phyloP scores from a whole-genome alignment of 2,888 invertebrate genomes.

The Chymomyza fuscimana region DNA sequence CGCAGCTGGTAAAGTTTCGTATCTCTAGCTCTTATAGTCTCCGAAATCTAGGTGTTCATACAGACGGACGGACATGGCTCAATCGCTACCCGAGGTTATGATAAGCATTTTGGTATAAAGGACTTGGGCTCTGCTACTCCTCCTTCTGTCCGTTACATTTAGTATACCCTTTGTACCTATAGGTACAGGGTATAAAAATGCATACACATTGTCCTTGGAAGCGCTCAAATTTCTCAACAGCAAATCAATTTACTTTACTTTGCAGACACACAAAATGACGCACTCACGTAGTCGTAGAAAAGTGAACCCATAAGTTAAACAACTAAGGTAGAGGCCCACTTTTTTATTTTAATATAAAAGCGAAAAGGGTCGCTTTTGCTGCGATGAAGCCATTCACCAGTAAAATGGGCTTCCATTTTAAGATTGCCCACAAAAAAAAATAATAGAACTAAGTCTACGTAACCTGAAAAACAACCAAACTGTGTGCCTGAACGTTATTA shows the following conservation, averaged over 20 bases:
- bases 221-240: slow-evolving; percentile 43
- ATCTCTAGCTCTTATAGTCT: too few species aligned
- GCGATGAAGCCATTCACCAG: not conserved
- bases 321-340: not conserved
- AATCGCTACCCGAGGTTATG: too few species aligned
- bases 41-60: too few species aligned
- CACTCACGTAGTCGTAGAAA: slow-evolving; percentile 36
- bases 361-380: not conserved
- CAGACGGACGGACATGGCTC: too few species aligned
- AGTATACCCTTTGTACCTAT: too few species aligned
- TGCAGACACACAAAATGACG: not conserved
- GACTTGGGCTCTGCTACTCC: too few species aligned
- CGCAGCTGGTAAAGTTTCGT: too few species aligned
- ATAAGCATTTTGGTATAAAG: too few species aligned
- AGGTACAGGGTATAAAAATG: too few species aligned
- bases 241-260: slow-evolving; percentile 49
- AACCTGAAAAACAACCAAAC: too few species aligned
- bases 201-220: slow-evolving; percentile 10
- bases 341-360: not conserved
- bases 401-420: not conserved
- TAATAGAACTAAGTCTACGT: not conserved
- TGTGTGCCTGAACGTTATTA: not conserved
- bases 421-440: not conserved
- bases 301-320: slow-evolving; percentile 42
- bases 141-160: too few species aligned